Percentiles rank a stretch among this genome's conserved stretches.
Conservation (phyloP, 2,888 invertebrate genomes). For the Ephialtes manifestator region DNA sequence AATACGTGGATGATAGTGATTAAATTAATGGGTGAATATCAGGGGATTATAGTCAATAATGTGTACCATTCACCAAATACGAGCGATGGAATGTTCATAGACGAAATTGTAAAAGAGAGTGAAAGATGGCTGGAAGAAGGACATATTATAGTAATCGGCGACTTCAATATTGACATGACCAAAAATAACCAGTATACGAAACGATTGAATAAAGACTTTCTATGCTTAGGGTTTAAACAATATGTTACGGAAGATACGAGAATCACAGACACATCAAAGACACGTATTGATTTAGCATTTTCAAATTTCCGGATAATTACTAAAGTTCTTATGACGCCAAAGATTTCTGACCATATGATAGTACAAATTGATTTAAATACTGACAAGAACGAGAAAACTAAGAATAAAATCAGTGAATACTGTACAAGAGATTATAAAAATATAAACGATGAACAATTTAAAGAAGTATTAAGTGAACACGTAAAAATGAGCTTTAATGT, state of each 20-base stretch:
- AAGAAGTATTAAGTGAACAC: not conserved
- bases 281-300: conserved; percentile 33
- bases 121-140: conserved; percentile 13
- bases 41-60: not conserved
- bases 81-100: not conserved
- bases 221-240: conserved; percentile 42
- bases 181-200: conserved; percentile 33
- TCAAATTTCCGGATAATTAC: conserved; percentile 5
- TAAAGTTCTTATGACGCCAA: conserved; percentile 31
- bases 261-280: conserved; percentile 27
- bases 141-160: not conserved
- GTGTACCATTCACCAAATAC: conserved; percentile 6
- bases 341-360: conserved; percentile 41
- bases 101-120: conserved; percentile 10
- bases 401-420: not conserved
- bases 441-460: not conserved
- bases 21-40: not conserved
- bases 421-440: conserved; percentile 21
- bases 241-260: conserved; percentile 17
- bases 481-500: not conserved
- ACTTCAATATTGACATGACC: conserved; percentile 14
- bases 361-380: conserved; percentile 11
- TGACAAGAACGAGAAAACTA: not conserved
- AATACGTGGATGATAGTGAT: not conserved
- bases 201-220: conserved; percentile 13